Conservation (phyloP, 2,113 vertebrate genomes). For the Ptilorrhoa leucosticta region DNA sequence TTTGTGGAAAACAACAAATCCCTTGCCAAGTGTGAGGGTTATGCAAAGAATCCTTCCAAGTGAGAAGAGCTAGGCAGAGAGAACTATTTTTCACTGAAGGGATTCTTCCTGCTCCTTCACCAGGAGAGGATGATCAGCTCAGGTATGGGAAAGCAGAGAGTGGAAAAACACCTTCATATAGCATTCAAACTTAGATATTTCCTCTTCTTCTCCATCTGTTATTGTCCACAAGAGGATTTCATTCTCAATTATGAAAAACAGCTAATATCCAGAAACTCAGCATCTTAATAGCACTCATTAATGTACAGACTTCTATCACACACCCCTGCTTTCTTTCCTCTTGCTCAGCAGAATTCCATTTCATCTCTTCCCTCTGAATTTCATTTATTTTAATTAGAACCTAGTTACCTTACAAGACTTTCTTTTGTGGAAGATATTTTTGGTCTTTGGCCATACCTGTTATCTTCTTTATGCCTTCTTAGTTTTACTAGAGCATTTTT, state of each 20-base stretch:
- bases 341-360: neutral
- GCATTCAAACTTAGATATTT: neutral
- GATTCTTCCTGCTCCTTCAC: neutral
- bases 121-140: neutral
- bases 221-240: neutral
- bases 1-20: neutral
- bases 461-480: neutral
- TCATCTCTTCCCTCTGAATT: neutral
- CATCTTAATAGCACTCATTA: neutral
- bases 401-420: neutral
- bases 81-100: neutral
- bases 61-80: neutral
- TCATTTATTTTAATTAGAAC: neutral
- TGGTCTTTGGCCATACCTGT: neutral
- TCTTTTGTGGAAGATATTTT: neutral
- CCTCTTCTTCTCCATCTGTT: neutral
- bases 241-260: neutral
- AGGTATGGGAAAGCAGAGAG: neutral
- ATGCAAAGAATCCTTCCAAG: neutral
- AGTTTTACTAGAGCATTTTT: neutral
- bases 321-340: neutral
- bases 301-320: neutral
- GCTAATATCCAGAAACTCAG: neutral
- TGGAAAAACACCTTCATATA: neutral
- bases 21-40: neutral